Evolutionary conservation across 2,113 vertebrate species (phyloP).

Genomic region (Protobothrops flavoviridis): DNA sequence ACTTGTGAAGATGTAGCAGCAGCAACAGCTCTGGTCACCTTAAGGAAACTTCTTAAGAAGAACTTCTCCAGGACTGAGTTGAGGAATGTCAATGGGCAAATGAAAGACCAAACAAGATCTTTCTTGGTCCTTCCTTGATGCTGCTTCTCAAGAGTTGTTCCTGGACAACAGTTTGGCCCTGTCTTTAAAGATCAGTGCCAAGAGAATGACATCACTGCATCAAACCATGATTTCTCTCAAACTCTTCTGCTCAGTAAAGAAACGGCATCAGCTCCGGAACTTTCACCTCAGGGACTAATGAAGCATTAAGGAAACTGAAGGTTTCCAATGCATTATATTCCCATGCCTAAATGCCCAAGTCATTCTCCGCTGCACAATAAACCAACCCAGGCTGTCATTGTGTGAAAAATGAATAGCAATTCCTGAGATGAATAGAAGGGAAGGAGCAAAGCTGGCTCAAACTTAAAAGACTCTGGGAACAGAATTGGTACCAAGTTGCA

Average conservation of each 20-base stretch:
- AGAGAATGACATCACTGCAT: constrained; percentile 59
- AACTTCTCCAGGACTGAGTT: neutral
- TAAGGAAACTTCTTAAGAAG: neutral
- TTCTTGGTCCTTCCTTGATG: constrained; percentile 24
- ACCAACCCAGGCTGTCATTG: constrained; percentile 63
- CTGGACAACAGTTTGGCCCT: constrained; percentile 44
- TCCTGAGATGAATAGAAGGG: constrained; percentile 61
- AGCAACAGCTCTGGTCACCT: neutral
- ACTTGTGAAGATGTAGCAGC: neutral
- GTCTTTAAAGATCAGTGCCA: constrained; percentile 30
- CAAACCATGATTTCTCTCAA: constrained; percentile 44
- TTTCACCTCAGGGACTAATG: constrained; percentile 53
- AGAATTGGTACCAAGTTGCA: constrained; percentile 41
- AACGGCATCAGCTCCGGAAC: constrained; percentile 32
- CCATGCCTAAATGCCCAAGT: constrained; percentile 61
- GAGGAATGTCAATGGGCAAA: neutral
- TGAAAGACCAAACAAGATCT: neutral
- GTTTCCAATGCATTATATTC: constrained; percentile 60
- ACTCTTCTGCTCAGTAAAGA: neutral
- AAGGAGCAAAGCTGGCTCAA: constrained; percentile 59
- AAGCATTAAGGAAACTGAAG: constrained; percentile 63
- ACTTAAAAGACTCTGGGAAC: constrained; percentile 28
- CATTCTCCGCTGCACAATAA: constrained; percentile 66
- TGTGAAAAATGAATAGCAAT: constrained; percentile 68
- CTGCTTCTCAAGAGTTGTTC: constrained; percentile 48